These are phyloP conservation scores for Bursaphelenchus okinawaensis DNA, from an alignment of 2,888 invertebrate species.

Conservation along the genomic window DNA sequence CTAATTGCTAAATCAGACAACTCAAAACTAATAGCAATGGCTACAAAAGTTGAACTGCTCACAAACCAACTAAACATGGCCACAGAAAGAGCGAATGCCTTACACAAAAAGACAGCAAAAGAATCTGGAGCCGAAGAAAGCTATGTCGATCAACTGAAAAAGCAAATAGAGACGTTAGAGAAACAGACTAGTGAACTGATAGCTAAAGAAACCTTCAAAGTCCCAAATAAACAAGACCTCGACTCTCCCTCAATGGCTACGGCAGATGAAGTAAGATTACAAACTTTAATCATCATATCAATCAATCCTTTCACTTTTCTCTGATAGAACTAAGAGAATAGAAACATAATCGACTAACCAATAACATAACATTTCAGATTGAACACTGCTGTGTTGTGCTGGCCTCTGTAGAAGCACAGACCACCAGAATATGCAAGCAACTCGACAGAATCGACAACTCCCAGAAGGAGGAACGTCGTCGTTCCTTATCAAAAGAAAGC, in stretches of 20 bases:
- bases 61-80: slow-evolving; percentile 47
- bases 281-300: slow-evolving; percentile 1
- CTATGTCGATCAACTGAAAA: slow-evolving; percentile 44
- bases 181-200: slow-evolving; percentile 40
- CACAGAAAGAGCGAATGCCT: slow-evolving; percentile 47
- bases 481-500: slow-evolving; percentile 51
- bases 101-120: slow-evolving; percentile 42
- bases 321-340: too few species aligned
- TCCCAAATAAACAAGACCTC: not conserved
- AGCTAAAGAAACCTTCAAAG: slow-evolving; percentile 21
- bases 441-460: slow-evolving; percentile 52
- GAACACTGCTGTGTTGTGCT: slow-evolving; percentile 53
- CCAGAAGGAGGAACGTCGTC: slow-evolving; percentile 51
- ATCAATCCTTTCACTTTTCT: too few species aligned
- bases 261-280: slow-evolving; percentile 39
- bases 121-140: slow-evolving; percentile 16
- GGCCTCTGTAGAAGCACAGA: slow-evolving; percentile 53
- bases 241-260: slow-evolving; percentile 34
- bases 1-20: slow-evolving; percentile 54
- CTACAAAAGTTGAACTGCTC: slow-evolving; percentile 55
- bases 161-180: slow-evolving; percentile 46
- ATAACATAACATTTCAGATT: slow-evolving; percentile 36
- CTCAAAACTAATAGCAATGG: slow-evolving; percentile 53
- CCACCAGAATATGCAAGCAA: slow-evolving; percentile 47
- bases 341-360: too few species aligned